Conservation (phyloP, 2,888 invertebrate species). For the Scelioninae gen. 1 region DNA sequence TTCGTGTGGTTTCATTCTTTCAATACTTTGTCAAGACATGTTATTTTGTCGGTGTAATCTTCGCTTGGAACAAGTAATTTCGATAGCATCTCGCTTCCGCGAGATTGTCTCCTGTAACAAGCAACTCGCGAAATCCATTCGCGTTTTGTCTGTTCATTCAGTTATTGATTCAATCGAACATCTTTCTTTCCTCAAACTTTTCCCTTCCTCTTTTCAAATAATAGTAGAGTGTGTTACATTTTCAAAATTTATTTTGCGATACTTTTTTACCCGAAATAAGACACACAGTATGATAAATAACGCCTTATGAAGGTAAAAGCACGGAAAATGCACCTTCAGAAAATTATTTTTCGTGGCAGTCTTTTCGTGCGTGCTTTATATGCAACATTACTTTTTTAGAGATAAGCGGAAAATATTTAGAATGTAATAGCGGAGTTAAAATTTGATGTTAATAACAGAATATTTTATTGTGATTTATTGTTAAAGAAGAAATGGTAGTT, state of each 20-base stretch:
- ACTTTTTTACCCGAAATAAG: constrained; percentile 5
- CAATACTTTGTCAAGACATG: too few relatives aligned
- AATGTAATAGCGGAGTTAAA: constrained; percentile 25
- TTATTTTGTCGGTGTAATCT: too few relatives aligned
- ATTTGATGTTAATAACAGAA: constrained; percentile 26
- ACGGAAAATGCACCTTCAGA: constrained; percentile 47
- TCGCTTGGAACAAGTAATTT: too few relatives aligned
- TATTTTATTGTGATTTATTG: constrained; percentile 13
- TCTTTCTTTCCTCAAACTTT: background rate
- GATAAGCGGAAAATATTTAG: constrained; percentile 39
- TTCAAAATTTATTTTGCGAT: constrained; percentile 15
- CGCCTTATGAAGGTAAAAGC: constrained; percentile 47
- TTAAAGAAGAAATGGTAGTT: too few relatives aligned
- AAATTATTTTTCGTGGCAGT: constrained; percentile 38
- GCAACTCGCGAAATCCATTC: too few relatives aligned
- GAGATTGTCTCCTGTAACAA: too few relatives aligned
- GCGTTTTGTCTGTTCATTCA: too few relatives aligned
- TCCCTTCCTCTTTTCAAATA: background rate
- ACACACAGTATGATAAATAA: constrained; percentile 38
- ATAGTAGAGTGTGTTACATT: background rate
- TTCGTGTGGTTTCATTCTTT: too few relatives aligned
- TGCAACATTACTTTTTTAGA: constrained; percentile 41
- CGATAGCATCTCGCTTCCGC: too few relatives aligned
- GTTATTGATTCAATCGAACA: too few relatives aligned
- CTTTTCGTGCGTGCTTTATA: constrained; percentile 40